Conservation (phyloP, 2,113 vertebrate species). For the Rhizomys pruinosus region DNA sequence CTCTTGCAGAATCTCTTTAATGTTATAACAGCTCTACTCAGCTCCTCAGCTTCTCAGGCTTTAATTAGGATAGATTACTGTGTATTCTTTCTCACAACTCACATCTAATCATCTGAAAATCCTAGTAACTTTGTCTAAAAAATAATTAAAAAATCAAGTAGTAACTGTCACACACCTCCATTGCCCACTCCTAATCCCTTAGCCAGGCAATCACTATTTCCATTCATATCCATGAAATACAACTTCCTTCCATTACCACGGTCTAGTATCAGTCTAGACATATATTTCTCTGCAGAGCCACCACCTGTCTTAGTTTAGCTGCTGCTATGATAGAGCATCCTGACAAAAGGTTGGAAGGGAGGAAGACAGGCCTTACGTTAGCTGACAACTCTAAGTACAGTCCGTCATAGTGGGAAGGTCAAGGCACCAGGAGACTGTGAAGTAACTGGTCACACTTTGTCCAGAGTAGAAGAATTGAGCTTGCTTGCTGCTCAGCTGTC, state of each 20-base stretch:
- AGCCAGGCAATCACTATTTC: not conserved
- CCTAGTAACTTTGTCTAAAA: not conserved
- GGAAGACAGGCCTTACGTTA: not conserved
- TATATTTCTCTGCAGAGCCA: not conserved
- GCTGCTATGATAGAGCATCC: not conserved
- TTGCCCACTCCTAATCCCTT: not conserved
- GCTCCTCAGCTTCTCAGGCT: not conserved
- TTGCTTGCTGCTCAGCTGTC: too few species aligned
- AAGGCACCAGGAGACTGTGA: too few species aligned
- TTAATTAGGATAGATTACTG: not conserved
- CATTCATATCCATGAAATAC: not conserved
- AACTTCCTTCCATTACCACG: not conserved
- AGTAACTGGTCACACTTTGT: too few species aligned
- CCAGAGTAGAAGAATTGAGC: too few species aligned
- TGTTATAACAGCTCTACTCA: not conserved
- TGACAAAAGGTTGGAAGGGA: not conserved
- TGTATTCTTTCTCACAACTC: not conserved
- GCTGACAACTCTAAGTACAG: not conserved
- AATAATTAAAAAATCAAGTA: not conserved
- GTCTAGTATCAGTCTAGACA: not conserved
- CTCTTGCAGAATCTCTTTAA: rapidly evolving
- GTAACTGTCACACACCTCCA: not conserved
- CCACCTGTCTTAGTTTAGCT: not conserved
- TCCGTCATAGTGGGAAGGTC: too few species aligned
- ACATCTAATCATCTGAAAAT: not conserved